Evolutionary conservation across 2,797 vertebrate genomes (phyloP).

Genomic region (Tauraco hartlaubi): DNA sequence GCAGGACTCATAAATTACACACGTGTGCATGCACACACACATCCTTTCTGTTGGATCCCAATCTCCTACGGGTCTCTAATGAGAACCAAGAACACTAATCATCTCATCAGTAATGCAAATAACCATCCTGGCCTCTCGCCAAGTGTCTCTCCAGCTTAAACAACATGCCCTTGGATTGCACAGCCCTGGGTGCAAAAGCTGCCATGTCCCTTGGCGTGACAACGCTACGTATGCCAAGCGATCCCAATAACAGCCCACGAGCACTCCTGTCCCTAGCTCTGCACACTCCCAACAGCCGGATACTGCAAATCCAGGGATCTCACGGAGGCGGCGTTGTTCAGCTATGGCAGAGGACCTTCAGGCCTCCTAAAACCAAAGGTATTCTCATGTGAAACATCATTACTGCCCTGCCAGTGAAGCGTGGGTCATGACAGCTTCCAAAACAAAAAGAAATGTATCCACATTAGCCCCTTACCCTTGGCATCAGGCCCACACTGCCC

Average conservation of each 20-base stretch:
- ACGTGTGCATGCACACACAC: not conserved
- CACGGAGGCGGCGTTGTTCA: accelerated
- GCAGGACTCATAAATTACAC: not conserved
- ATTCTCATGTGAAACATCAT: not conserved
- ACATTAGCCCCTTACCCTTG: not conserved
- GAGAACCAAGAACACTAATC: not conserved
- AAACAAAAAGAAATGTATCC: not conserved
- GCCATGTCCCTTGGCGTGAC: accelerated
- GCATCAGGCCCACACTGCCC: not conserved
- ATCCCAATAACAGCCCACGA: accelerated
- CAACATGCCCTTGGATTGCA: not conserved
- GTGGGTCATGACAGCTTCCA: not conserved
- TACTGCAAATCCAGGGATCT: not conserved
- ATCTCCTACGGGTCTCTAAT: not conserved
- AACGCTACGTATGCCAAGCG: not conserved
- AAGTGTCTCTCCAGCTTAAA: not conserved
- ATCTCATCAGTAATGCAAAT: constrained; percentile 8
- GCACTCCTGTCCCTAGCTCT: not conserved
- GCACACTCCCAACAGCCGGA: not conserved
- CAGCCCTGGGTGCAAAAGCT: not conserved
- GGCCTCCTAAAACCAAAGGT: not conserved
- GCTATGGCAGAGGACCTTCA: not conserved
- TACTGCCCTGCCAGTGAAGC: not conserved
- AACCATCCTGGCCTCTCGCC: not conserved
- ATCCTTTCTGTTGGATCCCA: constrained; percentile 3